These are phyloP conservation scores for Caenorhabditis imperialis DNA, from an alignment of 2,888 invertebrate species.

Conservation along the genomic window DNA sequence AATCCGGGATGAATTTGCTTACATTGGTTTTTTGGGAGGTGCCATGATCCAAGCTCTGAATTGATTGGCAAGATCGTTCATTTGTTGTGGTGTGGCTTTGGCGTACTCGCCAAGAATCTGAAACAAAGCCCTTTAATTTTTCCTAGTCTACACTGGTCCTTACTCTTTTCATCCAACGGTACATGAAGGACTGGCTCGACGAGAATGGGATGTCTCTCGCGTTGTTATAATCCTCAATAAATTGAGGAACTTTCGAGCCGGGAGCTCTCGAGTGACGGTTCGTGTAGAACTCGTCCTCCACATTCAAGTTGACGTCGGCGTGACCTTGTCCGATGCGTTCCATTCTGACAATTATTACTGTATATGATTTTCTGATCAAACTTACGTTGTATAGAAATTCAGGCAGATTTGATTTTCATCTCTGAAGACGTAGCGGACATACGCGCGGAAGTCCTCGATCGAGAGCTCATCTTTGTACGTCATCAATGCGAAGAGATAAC, in stretches of 20 bases:
- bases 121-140: background rate
- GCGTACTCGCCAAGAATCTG: constrained; percentile 26
- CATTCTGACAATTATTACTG: too few relatives aligned
- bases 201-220: constrained; percentile 25
- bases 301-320: constrained; percentile 13
- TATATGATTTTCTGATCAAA: too few relatives aligned
- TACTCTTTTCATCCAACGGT: constrained; percentile 52
- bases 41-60: background rate
- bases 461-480: constrained; percentile 14
- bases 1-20: too few relatives aligned
- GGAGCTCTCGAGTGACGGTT: constrained; percentile 13
- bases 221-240: background rate
- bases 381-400: constrained; percentile 24
- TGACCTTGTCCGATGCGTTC: constrained; percentile 34
- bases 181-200: constrained; percentile 15
- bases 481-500: constrained; percentile 16
- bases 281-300: constrained; percentile 43
- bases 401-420: constrained; percentile 12
- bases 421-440: constrained; percentile 21
- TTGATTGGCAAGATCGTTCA: background rate
- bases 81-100: background rate
- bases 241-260: background rate
- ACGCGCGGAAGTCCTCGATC: constrained; percentile 24
- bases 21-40: too few relatives aligned
- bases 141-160: background rate